Conservation (phyloP, 2,113 vertebrate species). For the Sciurus niger region DNA sequence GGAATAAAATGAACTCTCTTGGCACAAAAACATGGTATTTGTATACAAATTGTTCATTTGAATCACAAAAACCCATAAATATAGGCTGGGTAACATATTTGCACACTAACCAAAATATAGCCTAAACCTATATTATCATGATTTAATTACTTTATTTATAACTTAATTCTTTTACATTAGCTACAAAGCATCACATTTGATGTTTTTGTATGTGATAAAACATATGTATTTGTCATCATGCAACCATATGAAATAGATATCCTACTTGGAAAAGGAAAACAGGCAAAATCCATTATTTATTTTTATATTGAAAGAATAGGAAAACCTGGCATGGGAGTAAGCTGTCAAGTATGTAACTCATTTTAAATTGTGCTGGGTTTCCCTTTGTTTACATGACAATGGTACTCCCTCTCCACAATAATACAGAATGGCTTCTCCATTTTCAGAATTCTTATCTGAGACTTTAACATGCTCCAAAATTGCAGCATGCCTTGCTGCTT, state of each 20-base stretch:
- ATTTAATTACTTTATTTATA: conserved; percentile 66
- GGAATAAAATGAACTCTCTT: conserved; percentile 57
- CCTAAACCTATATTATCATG: conserved; percentile 45
- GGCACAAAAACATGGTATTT: conserved; percentile 56
- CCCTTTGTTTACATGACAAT: conserved; percentile 69
- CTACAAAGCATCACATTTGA: conserved; percentile 55
- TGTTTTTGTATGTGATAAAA: conserved; percentile 62
- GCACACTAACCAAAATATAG: conserved; percentile 61
- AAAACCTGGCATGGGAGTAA: conserved; percentile 65
- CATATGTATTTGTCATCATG: conserved; percentile 64
- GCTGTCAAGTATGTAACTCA: conserved; percentile 62
- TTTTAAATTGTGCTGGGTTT: conserved; percentile 66
- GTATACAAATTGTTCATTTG: conserved; percentile 65
- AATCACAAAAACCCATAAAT: conserved; percentile 72
- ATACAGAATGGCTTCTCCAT: conserved; percentile 13
- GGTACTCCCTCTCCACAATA: conserved; percentile 44
- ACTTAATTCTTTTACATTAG: conserved; percentile 34
- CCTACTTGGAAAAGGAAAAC: conserved; percentile 58
- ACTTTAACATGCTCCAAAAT: conserved; percentile 35
- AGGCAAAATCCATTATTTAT: conserved; percentile 74
- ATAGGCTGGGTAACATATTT: conserved; percentile 68
- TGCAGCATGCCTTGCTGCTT: not conserved
- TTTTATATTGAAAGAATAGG: conserved; percentile 69
- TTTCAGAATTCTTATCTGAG: conserved; percentile 67
- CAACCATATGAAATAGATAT: conserved; percentile 45